These are phyloP conservation scores for Shargacucullia verbasci DNA, from an alignment of 2,888 invertebrate genomes.

Conservation along the genomic window DNA sequence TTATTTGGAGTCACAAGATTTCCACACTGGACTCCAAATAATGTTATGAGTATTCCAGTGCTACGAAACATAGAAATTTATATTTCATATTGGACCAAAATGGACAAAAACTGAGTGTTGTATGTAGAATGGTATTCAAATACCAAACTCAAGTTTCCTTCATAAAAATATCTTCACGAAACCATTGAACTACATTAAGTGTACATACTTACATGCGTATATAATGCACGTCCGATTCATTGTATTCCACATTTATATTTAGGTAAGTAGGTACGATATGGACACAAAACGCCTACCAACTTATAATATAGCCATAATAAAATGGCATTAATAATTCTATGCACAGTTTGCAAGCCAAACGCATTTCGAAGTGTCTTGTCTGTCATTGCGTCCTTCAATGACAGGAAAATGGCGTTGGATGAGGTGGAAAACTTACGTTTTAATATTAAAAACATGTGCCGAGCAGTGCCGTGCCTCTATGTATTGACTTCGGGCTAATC, in stretches of 20 bases:
- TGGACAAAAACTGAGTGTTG: no score
- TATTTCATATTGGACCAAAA: no score
- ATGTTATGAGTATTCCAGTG: no score
- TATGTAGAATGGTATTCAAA: no score
- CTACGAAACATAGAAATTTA: no score
- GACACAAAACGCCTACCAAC: slow-evolving; percentile 54
- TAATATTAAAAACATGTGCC: slow-evolving; percentile 72
- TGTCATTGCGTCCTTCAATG: slow-evolving; percentile 74
- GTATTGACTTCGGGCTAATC: slow-evolving; percentile 53
- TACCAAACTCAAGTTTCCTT: slow-evolving; percentile 8
- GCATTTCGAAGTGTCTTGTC: slow-evolving; percentile 72
- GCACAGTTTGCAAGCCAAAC: slow-evolving; percentile 68
- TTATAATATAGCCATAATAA: slow-evolving; percentile 63
- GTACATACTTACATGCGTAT: slow-evolving; percentile 21
- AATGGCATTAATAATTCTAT: slow-evolving; percentile 69
- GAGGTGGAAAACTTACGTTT: slow-evolving; percentile 77
- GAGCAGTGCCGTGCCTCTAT: slow-evolving; percentile 51
- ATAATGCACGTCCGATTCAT: slow-evolving; percentile 24
- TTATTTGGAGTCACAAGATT: no score
- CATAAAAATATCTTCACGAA: slow-evolving; percentile 40
- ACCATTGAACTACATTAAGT: slow-evolving; percentile 38
- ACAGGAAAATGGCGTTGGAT: slow-evolving; percentile 80
- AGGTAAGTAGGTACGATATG: slow-evolving; percentile 66
- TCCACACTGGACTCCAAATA: no score
- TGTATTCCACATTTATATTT: slow-evolving; percentile 59